Evolutionary conservation across 2,113 vertebrate genomes (phyloP).

Genomic region (Albula goreensis): DNA sequence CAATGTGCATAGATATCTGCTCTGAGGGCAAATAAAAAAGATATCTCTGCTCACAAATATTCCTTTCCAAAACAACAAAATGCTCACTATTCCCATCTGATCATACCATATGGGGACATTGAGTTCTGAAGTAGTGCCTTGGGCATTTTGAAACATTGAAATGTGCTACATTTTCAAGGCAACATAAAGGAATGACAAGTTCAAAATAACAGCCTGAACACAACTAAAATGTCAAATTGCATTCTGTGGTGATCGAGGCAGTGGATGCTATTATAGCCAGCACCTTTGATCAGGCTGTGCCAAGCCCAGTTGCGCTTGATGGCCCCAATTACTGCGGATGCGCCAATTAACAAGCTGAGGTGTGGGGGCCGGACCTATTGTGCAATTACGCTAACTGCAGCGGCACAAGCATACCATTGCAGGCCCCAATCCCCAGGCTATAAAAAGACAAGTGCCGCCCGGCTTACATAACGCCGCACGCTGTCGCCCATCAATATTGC

Average conservation of each 20-base stretch:
- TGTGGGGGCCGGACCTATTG: background rate
- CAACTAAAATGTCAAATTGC: background rate
- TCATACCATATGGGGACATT: background rate
- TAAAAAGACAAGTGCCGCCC: conserved; percentile 3
- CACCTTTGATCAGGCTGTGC: background rate
- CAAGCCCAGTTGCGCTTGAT: background rate
- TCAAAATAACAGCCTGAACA: too few species aligned
- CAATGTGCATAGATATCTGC: background rate
- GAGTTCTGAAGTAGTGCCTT: background rate
- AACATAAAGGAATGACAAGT: background rate
- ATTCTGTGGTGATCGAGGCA: background rate
- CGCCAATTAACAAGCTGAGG: background rate
- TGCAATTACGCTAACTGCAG: background rate
- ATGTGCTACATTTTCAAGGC: background rate
- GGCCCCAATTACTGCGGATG: conserved; percentile 1
- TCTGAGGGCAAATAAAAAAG: background rate
- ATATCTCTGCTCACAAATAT: background rate
- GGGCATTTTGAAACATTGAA: background rate
- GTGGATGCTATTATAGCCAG: background rate
- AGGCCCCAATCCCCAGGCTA: background rate
- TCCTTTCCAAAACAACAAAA: background rate
- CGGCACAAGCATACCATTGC: background rate
- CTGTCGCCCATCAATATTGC: conserved; percentile 21
- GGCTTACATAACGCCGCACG: background rate
- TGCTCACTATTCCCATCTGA: background rate